Percentiles rank a stretch among this genome's conserved stretches.
phyloP scores from a whole-genome alignment of 2,888 invertebrate genomes.

The Noctua pronuba region DNA sequence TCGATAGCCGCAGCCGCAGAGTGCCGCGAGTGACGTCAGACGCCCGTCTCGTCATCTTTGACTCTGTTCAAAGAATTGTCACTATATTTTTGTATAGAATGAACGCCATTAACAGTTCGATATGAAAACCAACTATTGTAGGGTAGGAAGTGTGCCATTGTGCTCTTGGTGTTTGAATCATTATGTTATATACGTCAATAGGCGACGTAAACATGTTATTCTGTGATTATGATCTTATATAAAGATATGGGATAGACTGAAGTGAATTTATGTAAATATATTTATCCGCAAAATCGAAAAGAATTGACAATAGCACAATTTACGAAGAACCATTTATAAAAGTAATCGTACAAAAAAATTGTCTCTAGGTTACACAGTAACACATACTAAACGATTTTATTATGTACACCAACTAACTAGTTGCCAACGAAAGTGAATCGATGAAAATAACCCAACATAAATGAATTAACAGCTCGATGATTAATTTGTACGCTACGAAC shows the following conservation, averaged over 20 bases:
- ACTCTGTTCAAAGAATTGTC: constrained; percentile 88
- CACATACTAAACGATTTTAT: constrained; percentile 39
- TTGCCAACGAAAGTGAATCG: constrained; percentile 56
- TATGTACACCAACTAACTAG: constrained; percentile 25
- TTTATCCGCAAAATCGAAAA: not conserved
- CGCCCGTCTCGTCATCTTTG: constrained; percentile 89
- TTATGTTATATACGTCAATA: constrained; percentile 18
- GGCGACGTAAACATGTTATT: constrained; percentile 43
- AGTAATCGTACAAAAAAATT: not conserved
- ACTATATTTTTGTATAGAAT: constrained; percentile 83
- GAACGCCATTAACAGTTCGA: constrained; percentile 66
- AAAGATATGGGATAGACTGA: constrained; percentile 3
- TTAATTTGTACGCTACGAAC: constrained; percentile 67
- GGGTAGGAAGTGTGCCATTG: constrained; percentile 25
- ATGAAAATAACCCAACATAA: constrained; percentile 63
- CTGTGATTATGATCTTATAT: constrained; percentile 26
- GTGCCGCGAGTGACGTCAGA: constrained; percentile 89
- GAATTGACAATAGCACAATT: not conserved
- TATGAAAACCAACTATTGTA: constrained; percentile 53
- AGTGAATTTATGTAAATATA: not conserved
- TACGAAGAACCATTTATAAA: not conserved
- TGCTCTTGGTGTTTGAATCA: constrained; percentile 20
- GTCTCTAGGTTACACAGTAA: constrained; percentile 4
- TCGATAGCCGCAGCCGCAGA: constrained; percentile 91
- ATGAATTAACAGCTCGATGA: constrained; percentile 62